Conservation (phyloP, 2,888 invertebrate species). For the Coelopa pilipes region DNA sequence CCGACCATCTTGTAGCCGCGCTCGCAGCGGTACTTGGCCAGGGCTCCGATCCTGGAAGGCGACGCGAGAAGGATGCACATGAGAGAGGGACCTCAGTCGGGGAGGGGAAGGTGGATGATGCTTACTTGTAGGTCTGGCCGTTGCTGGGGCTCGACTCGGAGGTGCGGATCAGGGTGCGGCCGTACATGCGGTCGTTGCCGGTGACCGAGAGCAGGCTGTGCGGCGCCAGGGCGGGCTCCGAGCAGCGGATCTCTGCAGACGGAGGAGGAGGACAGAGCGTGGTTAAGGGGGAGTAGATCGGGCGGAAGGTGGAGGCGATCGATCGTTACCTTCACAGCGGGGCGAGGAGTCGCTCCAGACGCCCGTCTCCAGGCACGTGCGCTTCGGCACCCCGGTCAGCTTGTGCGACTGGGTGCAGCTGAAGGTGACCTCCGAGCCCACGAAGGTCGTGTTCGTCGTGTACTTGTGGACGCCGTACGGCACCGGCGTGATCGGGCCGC, state of each 20-base stretch:
- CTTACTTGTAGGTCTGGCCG: constrained; percentile 79
- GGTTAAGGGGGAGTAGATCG: too few species aligned
- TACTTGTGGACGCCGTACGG: constrained; percentile 83
- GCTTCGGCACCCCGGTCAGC: constrained; percentile 77
- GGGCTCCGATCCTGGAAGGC: constrained; percentile 75
- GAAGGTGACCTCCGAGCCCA: constrained; percentile 84
- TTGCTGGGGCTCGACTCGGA: constrained; percentile 74
- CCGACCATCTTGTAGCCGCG: constrained; percentile 89
- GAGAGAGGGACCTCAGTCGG: not conserved
- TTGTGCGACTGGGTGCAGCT: constrained; percentile 83
- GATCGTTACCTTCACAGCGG: constrained; percentile 76
- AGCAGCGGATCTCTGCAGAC: constrained; percentile 83
- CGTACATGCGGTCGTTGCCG: constrained; percentile 90
- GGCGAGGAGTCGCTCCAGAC: constrained; percentile 87
- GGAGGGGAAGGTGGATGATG: not conserved
- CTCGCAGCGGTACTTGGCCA: constrained; percentile 90
- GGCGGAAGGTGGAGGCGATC: too few species aligned
- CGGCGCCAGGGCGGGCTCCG: constrained; percentile 83
- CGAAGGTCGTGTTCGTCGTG: constrained; percentile 80
- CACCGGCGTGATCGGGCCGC: constrained; percentile 83
- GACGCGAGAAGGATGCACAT: not conserved
- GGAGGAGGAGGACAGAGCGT: not conserved
- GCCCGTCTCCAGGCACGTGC: constrained; percentile 79
- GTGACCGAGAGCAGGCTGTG: constrained; percentile 90
- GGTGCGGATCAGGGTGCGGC: constrained; percentile 83